A percentile compares a stretch with the other conserved stretches of the same genome.
phyloP scores from a whole-genome alignment of 2,113 vertebrate genomes.

The Brachyhypopomus occidentalis region DNA sequence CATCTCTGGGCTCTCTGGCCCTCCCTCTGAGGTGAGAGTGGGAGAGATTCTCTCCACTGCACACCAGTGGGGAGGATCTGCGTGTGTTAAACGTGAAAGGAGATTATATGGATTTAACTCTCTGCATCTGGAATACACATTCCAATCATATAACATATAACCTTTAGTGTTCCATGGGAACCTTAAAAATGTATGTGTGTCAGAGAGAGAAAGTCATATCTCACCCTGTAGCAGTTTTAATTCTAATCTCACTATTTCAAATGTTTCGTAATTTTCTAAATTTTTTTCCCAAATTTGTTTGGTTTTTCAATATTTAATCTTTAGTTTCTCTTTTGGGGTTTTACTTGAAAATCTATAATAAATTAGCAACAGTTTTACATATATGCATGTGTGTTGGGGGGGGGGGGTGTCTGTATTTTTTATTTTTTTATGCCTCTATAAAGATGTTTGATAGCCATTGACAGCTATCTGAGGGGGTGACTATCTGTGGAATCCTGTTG shows the following conservation, averaged over 20 bases:
- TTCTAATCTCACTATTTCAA: slow-evolving; percentile 70
- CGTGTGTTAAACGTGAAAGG: slow-evolving; percentile 83
- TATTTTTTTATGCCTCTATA: neutral
- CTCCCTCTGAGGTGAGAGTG: slow-evolving; percentile 66
- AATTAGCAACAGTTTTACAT: neutral
- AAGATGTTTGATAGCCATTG: neutral
- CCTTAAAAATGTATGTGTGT: slow-evolving; percentile 57
- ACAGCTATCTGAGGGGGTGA: slow-evolving; percentile 7
- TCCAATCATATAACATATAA: slow-evolving; percentile 76
- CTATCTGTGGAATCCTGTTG: slow-evolving; percentile 21
- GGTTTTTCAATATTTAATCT: neutral
- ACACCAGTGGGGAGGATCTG: slow-evolving; percentile 75
- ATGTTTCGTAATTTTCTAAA: slow-evolving; percentile 43
- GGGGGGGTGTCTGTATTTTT: neutral
- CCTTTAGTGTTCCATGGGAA: slow-evolving; percentile 77
- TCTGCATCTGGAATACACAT: slow-evolving; percentile 83
- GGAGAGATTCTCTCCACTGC: slow-evolving; percentile 77
- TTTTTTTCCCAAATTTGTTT: slow-evolving; percentile 16
- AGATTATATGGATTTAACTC: slow-evolving; percentile 92
- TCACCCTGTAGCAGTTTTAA: slow-evolving; percentile 72
- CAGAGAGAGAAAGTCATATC: slow-evolving; percentile 28
- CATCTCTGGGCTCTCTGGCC: slow-evolving; percentile 74
- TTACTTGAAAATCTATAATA: no score
- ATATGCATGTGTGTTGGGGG: neutral
- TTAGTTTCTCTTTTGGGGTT: neutral